Evolutionary conservation across 2,888 invertebrate genomes (phyloP).

Genomic region (Orthosia incerta): DNA sequence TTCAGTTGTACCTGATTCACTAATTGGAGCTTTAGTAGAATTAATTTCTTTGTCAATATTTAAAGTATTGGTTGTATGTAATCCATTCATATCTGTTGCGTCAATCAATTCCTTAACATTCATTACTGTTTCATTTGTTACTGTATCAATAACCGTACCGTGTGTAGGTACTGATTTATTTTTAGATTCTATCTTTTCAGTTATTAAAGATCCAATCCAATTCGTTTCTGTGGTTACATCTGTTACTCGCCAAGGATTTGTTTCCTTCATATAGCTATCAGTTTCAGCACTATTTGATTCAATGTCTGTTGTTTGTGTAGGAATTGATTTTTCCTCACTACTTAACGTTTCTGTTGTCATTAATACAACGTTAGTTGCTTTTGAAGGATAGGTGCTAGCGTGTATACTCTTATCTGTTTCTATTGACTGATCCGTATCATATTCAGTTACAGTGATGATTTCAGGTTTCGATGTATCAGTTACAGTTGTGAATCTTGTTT

Average conservation of each 20-base stretch:
- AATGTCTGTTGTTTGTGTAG: conserved; percentile 4
- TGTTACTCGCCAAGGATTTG: conserved; percentile 15
- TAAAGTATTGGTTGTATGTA: conserved; percentile 5
- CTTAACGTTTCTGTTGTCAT: conserved; percentile 16
- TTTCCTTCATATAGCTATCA: conserved; percentile 29
- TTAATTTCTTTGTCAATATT: conserved; percentile 3
- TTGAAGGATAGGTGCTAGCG: background rate
- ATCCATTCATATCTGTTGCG: conserved; percentile 8
- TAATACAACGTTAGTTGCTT: background rate
- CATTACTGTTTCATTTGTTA: conserved; percentile 18
- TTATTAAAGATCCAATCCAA: conserved; percentile 4
- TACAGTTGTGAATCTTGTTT: conserved; percentile 1
- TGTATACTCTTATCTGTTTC: conserved; percentile 3
- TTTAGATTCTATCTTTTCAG: background rate
- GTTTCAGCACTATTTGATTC: conserved; percentile 17
- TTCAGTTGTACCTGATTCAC: conserved; percentile 26
- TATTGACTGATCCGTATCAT: conserved; percentile 21
- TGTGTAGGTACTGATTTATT: background rate
- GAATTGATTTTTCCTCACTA: conserved; percentile 7
- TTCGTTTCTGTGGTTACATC: conserved; percentile 17
- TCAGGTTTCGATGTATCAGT: conserved; percentile 3
- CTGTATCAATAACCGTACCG: background rate
- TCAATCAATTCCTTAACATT: background rate
- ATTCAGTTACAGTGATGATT: conserved; percentile 25
- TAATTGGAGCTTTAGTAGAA: conserved; percentile 8